These are phyloP conservation scores for Strigamia transsilvanica DNA, from an alignment of 2,888 invertebrate genomes.

Conservation along the genomic window DNA sequence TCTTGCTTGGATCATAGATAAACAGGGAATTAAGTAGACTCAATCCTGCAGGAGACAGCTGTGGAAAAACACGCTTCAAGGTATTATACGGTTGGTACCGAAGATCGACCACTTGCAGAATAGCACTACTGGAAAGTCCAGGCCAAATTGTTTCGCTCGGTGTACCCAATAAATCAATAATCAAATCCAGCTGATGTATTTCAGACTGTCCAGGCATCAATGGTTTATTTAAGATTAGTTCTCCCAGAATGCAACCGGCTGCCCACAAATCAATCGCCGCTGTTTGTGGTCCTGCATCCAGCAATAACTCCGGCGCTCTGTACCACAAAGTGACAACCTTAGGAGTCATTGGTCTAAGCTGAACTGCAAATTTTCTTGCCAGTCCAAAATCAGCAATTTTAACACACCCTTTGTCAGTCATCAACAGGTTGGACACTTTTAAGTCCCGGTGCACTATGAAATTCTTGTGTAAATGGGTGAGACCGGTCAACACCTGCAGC, in stretches of 20 bases:
- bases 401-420: conserved; percentile 95
- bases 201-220: conserved; percentile 85
- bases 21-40: conserved; percentile 91
- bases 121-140: conserved; percentile 85
- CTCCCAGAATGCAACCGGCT: conserved; percentile 73
- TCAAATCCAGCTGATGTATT: conserved; percentile 90
- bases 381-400: conserved; percentile 99
- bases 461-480: conserved; percentile 89
- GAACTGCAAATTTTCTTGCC: conserved; percentile 88
- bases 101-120: conserved; percentile 86
- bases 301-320: conserved; percentile 90
- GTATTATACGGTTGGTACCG: conserved; percentile 95
- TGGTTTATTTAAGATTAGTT: conserved; percentile 75
- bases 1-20: conserved; percentile 95
- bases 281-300: conserved; percentile 89
- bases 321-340: conserved; percentile 94
- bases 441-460: conserved; percentile 85
- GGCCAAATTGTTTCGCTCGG: conserved; percentile 86
- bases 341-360: conserved; percentile 90
- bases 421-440: conserved; percentile 94
- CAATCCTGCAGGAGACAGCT: conserved; percentile 88
- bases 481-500: conserved; percentile 88
- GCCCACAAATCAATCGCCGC: conserved; percentile 98
- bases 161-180: conserved; percentile 85
- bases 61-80: conserved; percentile 88